Evolutionary conservation across 2,113 vertebrate genomes (phyloP).

Genomic region (Gobio gobio): DNA sequence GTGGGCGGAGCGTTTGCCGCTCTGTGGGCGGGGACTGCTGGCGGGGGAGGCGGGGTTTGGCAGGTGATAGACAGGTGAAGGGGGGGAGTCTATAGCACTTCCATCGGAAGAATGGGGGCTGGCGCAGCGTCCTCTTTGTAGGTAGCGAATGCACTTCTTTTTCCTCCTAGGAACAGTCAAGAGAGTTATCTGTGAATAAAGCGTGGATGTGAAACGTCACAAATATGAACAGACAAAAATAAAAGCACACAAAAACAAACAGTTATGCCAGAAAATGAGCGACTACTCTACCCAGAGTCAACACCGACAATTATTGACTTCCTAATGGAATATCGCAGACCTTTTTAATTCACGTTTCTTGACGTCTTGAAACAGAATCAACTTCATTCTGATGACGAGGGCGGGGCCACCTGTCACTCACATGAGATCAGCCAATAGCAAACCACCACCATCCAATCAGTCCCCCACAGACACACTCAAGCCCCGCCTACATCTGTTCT

Average conservation of each 20-base stretch:
- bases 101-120: slow-evolving; percentile 98
- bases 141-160: slow-evolving; percentile 99
- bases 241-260: slow-evolving; percentile 28
- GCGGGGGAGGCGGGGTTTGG: slow-evolving; percentile 57
- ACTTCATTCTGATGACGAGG: too few relatives aligned
- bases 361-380: too few relatives aligned
- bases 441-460: too few relatives aligned
- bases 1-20: slow-evolving; percentile 66
- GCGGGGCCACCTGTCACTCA: too few relatives aligned
- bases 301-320: too few relatives aligned
- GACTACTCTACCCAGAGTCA: too few relatives aligned
- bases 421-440: too few relatives aligned
- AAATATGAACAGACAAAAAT: slow-evolving; percentile 55
- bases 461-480: too few relatives aligned
- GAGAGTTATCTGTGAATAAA: slow-evolving; percentile 93
- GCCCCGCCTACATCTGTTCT: too few relatives aligned
- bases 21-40: slow-evolving; percentile 69
- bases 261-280: neutral
- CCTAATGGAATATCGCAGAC: too few relatives aligned
- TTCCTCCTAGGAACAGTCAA: slow-evolving; percentile 99
- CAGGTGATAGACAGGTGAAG: slow-evolving; percentile 74
- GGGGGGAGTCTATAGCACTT: slow-evolving; percentile 95
- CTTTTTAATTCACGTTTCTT: too few relatives aligned
- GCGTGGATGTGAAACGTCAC: slow-evolving; percentile 82
- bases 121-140: slow-evolving; percentile 94